These are phyloP conservation scores for Cydia strobilella DNA, from an alignment of 1,140 invertebrate species.

Conservation along the genomic window DNA sequence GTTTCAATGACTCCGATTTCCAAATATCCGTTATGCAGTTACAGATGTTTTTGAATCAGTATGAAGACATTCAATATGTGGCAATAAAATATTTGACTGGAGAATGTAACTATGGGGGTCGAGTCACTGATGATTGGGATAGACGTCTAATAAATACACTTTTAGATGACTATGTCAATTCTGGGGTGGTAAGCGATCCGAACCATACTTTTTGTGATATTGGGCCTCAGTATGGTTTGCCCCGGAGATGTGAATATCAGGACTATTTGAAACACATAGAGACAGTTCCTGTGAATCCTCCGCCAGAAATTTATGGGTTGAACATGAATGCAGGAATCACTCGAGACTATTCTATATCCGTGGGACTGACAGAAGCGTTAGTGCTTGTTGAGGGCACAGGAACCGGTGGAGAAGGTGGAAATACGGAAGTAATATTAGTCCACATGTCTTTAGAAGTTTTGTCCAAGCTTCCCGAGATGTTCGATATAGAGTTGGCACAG, in stretches of 20 bases:
- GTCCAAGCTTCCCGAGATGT: slow-evolving; percentile 85
- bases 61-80: slow-evolving; percentile 89
- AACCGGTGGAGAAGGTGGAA: slow-evolving; percentile 66
- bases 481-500: slow-evolving; percentile 87
- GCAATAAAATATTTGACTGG: slow-evolving; percentile 94
- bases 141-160: slow-evolving; percentile 92
- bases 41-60: slow-evolving; percentile 88
- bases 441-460: slow-evolving; percentile 86
- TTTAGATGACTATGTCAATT: slow-evolving; percentile 90
- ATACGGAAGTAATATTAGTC: slow-evolving; percentile 67
- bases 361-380: slow-evolving; percentile 79
- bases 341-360: slow-evolving; percentile 87
- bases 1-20: slow-evolving; percentile 97
- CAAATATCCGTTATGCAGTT: slow-evolving; percentile 94
- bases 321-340: slow-evolving; percentile 95
- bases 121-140: slow-evolving; percentile 97
- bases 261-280: slow-evolving; percentile 87
- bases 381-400: slow-evolving; percentile 84
- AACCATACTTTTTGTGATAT: slow-evolving; percentile 82
- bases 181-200: slow-evolving; percentile 83
- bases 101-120: slow-evolving; percentile 97
- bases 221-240: slow-evolving; percentile 83
- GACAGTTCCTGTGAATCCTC: slow-evolving; percentile 83
- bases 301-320: slow-evolving; percentile 93
- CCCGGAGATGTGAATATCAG: slow-evolving; percentile 84